A percentile compares a stretch with the other conserved stretches of the same genome.
These are phyloP conservation scores for Andrena camellia DNA, from an alignment of 2,888 invertebrate genomes.

Conservation along the genomic window DNA sequence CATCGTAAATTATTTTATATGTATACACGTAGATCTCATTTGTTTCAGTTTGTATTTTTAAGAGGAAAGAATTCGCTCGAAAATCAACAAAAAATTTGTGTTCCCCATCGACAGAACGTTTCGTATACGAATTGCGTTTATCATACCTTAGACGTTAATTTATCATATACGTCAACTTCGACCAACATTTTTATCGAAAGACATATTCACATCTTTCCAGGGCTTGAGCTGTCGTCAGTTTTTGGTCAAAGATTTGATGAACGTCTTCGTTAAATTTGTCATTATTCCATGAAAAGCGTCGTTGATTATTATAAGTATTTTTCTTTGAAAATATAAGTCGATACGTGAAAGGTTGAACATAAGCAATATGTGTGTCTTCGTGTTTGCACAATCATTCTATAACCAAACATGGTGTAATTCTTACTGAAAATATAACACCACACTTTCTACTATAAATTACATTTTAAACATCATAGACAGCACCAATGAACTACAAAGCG, in stretches of 20 bases:
- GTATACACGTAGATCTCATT: too few species aligned
- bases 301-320: background rate
- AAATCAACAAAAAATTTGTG: background rate
- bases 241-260: conserved; percentile 14
- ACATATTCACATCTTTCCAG: background rate
- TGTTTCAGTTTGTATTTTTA: background rate
- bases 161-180: background rate
- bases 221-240: conserved; percentile 2
- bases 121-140: background rate
- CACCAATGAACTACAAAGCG: too few species aligned
- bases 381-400: background rate
- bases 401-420: background rate
- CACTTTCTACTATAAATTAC: too few species aligned
- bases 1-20: too few species aligned
- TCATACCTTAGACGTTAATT: conserved; percentile 5
- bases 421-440: too few species aligned
- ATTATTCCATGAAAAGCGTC: background rate
- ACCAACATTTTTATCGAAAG: background rate
- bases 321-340: background rate
- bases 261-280: background rate
- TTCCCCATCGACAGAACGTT: background rate
- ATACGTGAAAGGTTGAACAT: too few species aligned
- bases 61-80: background rate
- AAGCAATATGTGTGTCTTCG: background rate
- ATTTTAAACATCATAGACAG: too few species aligned